phyloP scores from a whole-genome alignment of 2,113 vertebrate species.

The Pituophis catenifer region DNA sequence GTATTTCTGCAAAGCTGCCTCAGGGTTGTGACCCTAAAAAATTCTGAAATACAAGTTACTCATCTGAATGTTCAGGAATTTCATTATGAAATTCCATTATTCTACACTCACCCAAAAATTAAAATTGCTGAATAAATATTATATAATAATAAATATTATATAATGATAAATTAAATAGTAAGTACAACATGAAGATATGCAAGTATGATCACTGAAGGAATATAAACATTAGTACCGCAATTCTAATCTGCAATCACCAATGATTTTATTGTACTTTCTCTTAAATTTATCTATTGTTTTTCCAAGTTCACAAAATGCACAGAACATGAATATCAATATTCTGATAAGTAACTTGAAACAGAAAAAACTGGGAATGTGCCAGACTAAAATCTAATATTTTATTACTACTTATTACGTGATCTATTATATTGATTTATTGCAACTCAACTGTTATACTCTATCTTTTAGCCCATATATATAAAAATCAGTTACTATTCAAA shows the following conservation, averaged over 20 bases:
- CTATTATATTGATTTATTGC: background rate
- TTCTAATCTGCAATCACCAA: background rate
- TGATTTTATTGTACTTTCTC: background rate
- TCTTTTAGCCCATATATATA: background rate
- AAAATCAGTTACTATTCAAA: no score
- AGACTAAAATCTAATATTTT: background rate
- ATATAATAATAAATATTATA: background rate
- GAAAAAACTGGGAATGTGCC: background rate
- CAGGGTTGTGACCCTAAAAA: background rate
- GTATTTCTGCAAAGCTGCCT: background rate
- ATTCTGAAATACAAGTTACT: background rate
- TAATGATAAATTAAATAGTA: background rate
- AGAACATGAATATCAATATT: background rate
- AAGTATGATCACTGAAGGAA: background rate
- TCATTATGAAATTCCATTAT: background rate
- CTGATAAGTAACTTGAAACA: background rate
- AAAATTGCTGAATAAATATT: background rate
- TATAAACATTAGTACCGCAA: background rate
- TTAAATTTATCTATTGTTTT: background rate
- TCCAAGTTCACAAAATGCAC: background rate
- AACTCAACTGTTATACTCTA: background rate
- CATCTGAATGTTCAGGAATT: background rate
- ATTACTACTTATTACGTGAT: background rate
- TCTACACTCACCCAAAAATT: background rate
- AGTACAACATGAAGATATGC: background rate